These are phyloP conservation scores for Microplitis manilae DNA, from an alignment of 2,888 invertebrate genomes.

Conservation along the genomic window DNA sequence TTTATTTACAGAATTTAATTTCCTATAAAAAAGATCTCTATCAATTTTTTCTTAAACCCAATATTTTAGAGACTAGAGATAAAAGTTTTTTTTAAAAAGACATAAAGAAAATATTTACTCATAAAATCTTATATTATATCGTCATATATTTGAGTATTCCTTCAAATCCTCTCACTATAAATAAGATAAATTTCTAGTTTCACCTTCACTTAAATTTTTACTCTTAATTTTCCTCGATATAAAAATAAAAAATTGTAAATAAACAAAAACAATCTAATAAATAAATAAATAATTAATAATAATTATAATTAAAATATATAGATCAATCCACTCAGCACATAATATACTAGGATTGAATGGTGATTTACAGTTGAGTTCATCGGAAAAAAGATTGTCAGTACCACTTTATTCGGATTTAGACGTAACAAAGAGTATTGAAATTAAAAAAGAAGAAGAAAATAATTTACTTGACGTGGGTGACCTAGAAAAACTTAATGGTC, in stretches of 20 bases:
- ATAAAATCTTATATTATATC: too few species aligned
- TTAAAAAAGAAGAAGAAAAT: slow-evolving; percentile 66
- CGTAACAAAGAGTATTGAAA: slow-evolving; percentile 55
- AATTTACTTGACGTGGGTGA: slow-evolving; percentile 64
- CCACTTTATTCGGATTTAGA: slow-evolving; percentile 66
- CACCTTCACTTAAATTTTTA: too few species aligned
- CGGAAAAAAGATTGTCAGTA: slow-evolving; percentile 65
- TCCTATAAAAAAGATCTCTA: too few species aligned
- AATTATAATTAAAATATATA: slow-evolving; percentile 47
- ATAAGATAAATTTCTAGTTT: too few species aligned
- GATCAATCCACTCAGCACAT: slow-evolving; percentile 66
- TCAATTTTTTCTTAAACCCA: too few species aligned
- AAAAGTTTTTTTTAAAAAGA: too few species aligned
- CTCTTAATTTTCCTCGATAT: neutral
- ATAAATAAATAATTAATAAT: neutral
- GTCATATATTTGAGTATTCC: too few species aligned
- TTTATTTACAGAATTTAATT: too few species aligned
- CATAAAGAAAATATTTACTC: too few species aligned
- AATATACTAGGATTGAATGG: slow-evolving; percentile 55
- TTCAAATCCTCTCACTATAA: too few species aligned
- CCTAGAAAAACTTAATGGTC: slow-evolving; percentile 64
- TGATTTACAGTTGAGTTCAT: slow-evolving; percentile 60
- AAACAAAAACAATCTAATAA: neutral
- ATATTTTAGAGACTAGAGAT: too few species aligned
- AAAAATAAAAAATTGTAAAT: neutral